Percentiles rank a stretch among this genome's conserved stretches.
Evolutionary conservation across 2,888 invertebrate species (phyloP).

Genomic region (Linnaemya tessellans): DNA sequence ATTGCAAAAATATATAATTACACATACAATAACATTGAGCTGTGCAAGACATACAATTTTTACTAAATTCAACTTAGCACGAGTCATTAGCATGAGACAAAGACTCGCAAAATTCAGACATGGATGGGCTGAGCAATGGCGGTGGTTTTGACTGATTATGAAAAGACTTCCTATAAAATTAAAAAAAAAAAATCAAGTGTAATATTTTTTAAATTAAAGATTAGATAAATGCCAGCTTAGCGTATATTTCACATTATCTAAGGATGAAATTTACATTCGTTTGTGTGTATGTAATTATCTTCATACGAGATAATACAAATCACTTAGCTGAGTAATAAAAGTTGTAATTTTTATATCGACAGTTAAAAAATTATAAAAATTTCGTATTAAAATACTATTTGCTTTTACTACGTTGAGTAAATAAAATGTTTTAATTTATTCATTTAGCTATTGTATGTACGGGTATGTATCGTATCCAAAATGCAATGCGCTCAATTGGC

Average conservation of each 20-base stretch:
- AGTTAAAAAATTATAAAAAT: slow-evolving; percentile 39
- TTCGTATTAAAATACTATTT: neutral
- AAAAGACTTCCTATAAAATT: slow-evolving; percentile 45
- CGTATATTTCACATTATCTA: neutral
- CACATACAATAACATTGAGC: slow-evolving; percentile 1
- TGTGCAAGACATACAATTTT: slow-evolving; percentile 10
- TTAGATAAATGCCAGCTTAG: slow-evolving; percentile 1
- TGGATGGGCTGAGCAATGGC: neutral
- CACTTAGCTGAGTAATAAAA: slow-evolving; percentile 31
- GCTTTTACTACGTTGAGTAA: slow-evolving; percentile 21
- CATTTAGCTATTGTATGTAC: too few relatives aligned
- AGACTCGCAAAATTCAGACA: slow-evolving; percentile 4
- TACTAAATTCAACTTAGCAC: slow-evolving; percentile 43
- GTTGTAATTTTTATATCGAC: slow-evolving; percentile 50
- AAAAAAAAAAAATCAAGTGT: neutral
- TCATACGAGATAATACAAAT: slow-evolving; percentile 46
- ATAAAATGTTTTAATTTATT: neutral
- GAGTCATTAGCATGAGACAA: slow-evolving; percentile 54
- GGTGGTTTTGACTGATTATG: slow-evolving; percentile 21
- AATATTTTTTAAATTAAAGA: slow-evolving; percentile 17
- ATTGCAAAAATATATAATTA: slow-evolving; percentile 34
- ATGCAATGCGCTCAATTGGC: too few relatives aligned
- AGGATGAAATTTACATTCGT: neutral
- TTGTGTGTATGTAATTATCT: slow-evolving; percentile 4
- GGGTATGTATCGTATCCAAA: too few relatives aligned